Evolutionary conservation across 1,140 invertebrate genomes (phyloP), one percentile per base, ranked within the genome.

Genomic region (Ostrea denselamellosa): DNA sequence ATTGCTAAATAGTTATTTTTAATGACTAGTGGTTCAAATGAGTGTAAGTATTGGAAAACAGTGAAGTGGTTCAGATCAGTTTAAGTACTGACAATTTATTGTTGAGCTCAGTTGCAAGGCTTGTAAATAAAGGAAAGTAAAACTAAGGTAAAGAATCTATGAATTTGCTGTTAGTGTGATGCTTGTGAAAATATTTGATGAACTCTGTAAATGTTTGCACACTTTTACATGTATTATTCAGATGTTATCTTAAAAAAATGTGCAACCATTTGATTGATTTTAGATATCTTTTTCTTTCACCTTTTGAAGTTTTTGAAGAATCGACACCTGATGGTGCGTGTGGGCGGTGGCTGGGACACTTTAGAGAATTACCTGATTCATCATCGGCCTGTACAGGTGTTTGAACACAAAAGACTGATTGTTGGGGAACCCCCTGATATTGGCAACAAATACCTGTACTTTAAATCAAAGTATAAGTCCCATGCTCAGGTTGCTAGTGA

Each of bases 331-430:
- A 99, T 99, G 98, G 98, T 99, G 17, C 96, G 98, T 89, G 98
- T 99, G 10, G 98, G 98, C 0, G 98, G 98, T 12, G 98, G 98
- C 51, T 99, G 98, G 98, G 98, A 99, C 94, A 99, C 98, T 0
- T 95, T 99, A 17, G 97, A 98, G 87, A 98, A 99, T 94, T 99
- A 99, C 95, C 95, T 99, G 93, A 97, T 98, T 94, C 98, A 98
- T 94, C 98, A 99, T 93, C 98, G 99, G 94, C 98, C 98, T 0
- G 98, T 98, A 95, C 96, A 92, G 82, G 90, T 94, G 62, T 91
- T 91, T 17, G 91, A 92, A 83, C 94, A 94, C 89, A 89, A 89
- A 22, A 88, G 92, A 14, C 77, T 84, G 19, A 82, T 62, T 54
- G 89, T 87, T 53, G 87, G 89, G 4, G 90, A 92, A 53, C 87